Conservation (phyloP, 2,888 invertebrate genomes). For the Holacanthella duospinosa region DNA sequence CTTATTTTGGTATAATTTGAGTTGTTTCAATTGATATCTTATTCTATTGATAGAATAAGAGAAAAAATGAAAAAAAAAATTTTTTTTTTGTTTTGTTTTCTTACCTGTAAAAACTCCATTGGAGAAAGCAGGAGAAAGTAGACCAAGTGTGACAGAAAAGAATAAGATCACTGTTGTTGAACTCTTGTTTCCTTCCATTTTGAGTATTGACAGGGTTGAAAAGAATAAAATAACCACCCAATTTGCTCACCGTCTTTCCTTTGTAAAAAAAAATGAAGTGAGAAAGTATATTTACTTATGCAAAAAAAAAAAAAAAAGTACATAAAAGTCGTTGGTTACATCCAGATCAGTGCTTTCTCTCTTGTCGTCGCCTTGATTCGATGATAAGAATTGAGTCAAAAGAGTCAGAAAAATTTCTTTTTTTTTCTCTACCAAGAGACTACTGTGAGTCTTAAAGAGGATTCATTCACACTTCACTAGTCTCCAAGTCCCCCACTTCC, state of each 20-base stretch:
- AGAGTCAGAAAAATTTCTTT: not conserved
- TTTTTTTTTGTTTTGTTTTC: too few relatives aligned
- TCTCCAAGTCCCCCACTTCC: not conserved
- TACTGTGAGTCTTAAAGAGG: not conserved
- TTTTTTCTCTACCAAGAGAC: too few relatives aligned
- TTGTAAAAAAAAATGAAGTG: not conserved
- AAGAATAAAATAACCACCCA: not conserved
- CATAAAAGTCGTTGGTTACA: not conserved
- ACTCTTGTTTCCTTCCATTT: not conserved
- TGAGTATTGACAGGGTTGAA: not conserved
- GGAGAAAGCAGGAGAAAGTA: not conserved
- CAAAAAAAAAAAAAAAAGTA: too few relatives aligned
- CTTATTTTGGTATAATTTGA: too few relatives aligned
- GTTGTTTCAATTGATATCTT: too few relatives aligned
- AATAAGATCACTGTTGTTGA: not conserved
- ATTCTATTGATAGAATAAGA: too few relatives aligned
- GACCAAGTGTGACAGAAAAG: not conserved
- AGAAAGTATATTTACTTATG: not conserved
- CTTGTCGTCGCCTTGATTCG: not conserved
- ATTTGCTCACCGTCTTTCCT: not conserved
- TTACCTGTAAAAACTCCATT: not conserved
- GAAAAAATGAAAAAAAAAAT: not conserved
- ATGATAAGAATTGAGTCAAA: not conserved
- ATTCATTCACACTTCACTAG: not conserved
- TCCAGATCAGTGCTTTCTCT: not conserved